Conservation (phyloP, 2,797 vertebrate genomes). For the Loriculus beryllinus region DNA sequence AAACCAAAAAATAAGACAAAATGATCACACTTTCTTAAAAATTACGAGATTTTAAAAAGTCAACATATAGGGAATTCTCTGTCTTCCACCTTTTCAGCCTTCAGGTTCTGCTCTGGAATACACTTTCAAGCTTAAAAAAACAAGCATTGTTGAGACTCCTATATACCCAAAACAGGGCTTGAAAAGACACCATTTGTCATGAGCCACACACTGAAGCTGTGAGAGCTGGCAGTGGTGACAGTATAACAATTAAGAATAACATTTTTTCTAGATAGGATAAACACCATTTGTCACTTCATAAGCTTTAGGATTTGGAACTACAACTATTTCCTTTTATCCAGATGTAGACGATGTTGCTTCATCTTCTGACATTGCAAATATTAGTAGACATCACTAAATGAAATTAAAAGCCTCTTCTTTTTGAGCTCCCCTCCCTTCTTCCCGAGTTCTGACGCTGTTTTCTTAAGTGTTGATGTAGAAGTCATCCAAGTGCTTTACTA, state of each 20-base stretch:
- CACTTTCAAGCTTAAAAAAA: not conserved
- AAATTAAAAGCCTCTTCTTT: not conserved
- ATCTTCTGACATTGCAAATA: not conserved
- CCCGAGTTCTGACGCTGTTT: not conserved
- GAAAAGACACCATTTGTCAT: slow-evolving; percentile 27
- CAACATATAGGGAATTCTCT: not conserved
- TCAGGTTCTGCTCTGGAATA: not conserved
- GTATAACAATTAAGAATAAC: slow-evolving; percentile 28
- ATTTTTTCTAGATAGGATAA: slow-evolving; percentile 48
- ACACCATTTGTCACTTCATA: slow-evolving; percentile 43
- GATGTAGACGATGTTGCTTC: slow-evolving; percentile 3
- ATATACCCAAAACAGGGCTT: not conserved
- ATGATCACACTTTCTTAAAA: not conserved
- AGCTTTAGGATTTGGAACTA: slow-evolving; percentile 21
- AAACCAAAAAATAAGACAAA: not conserved
- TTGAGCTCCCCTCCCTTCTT: not conserved
- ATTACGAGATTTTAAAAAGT: not conserved
- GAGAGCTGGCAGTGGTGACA: slow-evolving; percentile 39
- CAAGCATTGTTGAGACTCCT: slow-evolving; percentile 8
- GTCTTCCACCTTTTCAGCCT: not conserved
- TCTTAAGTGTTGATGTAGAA: not conserved
- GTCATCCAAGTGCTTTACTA: not conserved
- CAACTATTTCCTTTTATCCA: slow-evolving; percentile 13
- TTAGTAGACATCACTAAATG: not conserved
- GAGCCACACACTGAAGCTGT: slow-evolving; percentile 12